Evolutionary conservation across 2,888 invertebrate genomes (phyloP).

Genomic region (Drosophila atripex): DNA sequence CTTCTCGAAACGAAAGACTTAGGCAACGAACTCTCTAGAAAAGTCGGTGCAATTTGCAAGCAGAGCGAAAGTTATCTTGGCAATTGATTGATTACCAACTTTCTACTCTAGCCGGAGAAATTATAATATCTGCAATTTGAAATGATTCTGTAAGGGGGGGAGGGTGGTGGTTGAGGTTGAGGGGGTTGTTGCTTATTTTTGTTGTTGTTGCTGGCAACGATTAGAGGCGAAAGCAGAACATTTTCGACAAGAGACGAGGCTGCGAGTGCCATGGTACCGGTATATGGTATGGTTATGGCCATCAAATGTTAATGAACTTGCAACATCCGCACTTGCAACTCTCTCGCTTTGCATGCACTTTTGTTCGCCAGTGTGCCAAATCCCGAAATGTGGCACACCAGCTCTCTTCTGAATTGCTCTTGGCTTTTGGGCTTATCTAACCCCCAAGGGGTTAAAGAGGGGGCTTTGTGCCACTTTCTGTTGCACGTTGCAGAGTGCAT

Average conservation of each 20-base stretch:
- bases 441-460: neutral
- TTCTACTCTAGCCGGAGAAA: conserved; percentile 67
- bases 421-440: conserved; percentile 50
- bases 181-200: neutral
- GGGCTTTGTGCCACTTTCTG: conserved; percentile 38
- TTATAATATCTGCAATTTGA: conserved; percentile 71
- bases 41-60: conserved; percentile 31
- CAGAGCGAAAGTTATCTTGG: conserved; percentile 73
- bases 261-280: neutral
- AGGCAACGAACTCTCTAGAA: conserved; percentile 69
- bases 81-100: conserved; percentile 67
- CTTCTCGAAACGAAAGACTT: conserved; percentile 59
- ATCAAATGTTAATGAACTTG: conserved; percentile 64
- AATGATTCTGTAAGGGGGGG: conserved; percentile 57
- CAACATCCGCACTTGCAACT: conserved; percentile 51
- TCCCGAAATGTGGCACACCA: conserved; percentile 4
- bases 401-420: conserved; percentile 25
- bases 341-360: conserved; percentile 22
- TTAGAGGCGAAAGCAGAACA: conserved; percentile 68
- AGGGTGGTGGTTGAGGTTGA: neutral
- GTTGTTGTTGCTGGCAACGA: neutral
- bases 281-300: conserved; percentile 21
- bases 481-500: neutral
- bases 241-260: conserved; percentile 36
- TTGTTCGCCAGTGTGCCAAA: conserved; percentile 3